Evolutionary conservation across 2,113 vertebrate genomes (phyloP).

Genomic region (Vidua chalybeata): DNA sequence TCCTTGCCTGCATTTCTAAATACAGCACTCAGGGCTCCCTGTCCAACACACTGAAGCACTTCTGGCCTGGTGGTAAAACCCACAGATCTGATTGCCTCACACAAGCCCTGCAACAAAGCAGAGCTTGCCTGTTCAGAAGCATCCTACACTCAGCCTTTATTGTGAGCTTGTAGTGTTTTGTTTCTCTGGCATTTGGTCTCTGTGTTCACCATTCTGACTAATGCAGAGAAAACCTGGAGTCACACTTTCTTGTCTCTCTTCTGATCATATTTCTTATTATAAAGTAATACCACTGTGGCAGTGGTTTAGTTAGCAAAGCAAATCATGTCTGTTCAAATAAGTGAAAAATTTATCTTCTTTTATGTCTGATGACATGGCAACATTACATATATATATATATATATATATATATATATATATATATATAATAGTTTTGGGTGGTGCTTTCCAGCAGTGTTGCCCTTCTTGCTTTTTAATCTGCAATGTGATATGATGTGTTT

Average conservation of each 20-base stretch:
- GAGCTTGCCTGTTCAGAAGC: background rate
- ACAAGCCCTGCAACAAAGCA: background rate
- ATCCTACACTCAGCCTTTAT: background rate
- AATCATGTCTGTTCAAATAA: background rate
- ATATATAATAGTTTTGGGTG: background rate
- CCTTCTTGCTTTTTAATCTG: background rate
- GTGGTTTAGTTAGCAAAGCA: background rate
- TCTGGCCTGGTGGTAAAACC: background rate
- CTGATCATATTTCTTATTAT: constrained; percentile 7
- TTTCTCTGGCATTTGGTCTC: background rate
- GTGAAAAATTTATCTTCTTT: background rate
- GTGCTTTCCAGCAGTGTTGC: background rate
- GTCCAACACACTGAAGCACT: background rate
- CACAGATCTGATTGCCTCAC: background rate
- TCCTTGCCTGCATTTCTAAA: background rate
- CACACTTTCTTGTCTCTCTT: background rate
- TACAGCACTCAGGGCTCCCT: background rate
- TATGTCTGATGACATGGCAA: background rate
- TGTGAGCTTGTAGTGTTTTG: background rate
- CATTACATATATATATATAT: background rate
- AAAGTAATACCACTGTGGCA: background rate
- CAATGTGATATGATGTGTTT: background rate
- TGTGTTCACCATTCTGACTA: background rate
- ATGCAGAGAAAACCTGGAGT: background rate
- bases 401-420: background rate